Base-by-base conservation (phyloP, 2,113 vertebrate genomes). In the Rhabdomys dilectus region DNA sequence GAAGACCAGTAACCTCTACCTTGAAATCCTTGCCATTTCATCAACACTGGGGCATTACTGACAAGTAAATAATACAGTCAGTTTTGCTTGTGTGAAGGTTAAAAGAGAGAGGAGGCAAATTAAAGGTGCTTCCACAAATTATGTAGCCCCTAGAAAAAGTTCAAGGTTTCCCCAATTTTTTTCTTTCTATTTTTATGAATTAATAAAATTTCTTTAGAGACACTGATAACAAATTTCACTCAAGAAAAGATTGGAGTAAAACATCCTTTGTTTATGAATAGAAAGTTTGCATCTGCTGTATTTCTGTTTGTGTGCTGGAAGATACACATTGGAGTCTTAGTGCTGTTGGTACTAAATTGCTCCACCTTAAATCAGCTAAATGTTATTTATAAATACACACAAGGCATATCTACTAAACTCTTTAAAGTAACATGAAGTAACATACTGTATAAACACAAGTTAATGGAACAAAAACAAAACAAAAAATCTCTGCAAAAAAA, bases 391-490 rank as follows among this genome's bases (percentile, higher is more conserved):
- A 39, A 42, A 89, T 70, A 80, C 5, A 94, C 39, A 85, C 68
- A 91, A 89, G 85, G 51, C 86, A 91, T 53, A 58, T 1, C 13
- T 48, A 36, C 15, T 15, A 29, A 58, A 93, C 15, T 95, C 84
- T 91, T 90, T 66, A 91, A 95, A 97, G 34, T 39, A 92, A 73
- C 66, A 75, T 39, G 16, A 75, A 94, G 16, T 2, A 68, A 15
- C 10, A 82, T 34, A 34, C 1, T 66, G n/a, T 1, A 91, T 3
- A 97, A 93, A 13, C 1, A 72, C 78, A 15, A 95, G 34, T 91
- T 87, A 76, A 64, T 80, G 58, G 39, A 58, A 91, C 11, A 68
- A 86, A 93, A 92, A 88, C 75, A 42, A 86, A 78, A 24, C 64
- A 85, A 95, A 53, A 5, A 72, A 88, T 92, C 31, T 89, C 0